Percentiles rank a stretch among this genome's conserved stretches.
Evolutionary conservation across 2,797 vertebrate genomes (phyloP).

Genomic region (Jordanella pulchra): DNA sequence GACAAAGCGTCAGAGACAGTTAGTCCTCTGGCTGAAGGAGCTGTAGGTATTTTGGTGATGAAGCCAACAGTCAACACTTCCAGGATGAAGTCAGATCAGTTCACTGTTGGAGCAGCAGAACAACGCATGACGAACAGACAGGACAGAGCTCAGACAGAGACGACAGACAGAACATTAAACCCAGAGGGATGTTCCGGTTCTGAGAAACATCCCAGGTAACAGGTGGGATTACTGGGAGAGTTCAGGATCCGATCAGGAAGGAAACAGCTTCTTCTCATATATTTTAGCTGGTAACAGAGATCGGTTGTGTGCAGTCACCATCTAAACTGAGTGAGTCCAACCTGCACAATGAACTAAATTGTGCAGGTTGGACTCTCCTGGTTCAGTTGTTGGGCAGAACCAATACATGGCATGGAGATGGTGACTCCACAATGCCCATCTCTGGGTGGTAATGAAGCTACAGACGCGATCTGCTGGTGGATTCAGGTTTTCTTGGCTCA

Average conservation of each 20-base stretch:
- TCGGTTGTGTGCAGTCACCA: no score
- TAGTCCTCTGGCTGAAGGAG: slow-evolving; percentile 39
- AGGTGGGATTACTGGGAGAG: neutral
- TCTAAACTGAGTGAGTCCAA: no score
- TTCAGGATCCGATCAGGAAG: neutral
- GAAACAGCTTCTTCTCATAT: neutral
- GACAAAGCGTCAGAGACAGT: slow-evolving; percentile 64
- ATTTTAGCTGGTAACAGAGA: no score
- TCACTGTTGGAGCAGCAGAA: slow-evolving; percentile 5
- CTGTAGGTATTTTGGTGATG: slow-evolving; percentile 53
- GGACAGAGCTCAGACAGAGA: neutral
- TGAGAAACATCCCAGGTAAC: neutral
- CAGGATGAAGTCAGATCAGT: slow-evolving; percentile 63
- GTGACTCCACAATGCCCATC: no score
- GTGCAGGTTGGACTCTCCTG: no score
- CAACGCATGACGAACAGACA: neutral
- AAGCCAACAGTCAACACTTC: slow-evolving; percentile 86
- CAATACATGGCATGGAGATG: no score
- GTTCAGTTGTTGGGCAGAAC: no score
- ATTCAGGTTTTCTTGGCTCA: no score
- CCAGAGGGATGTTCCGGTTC: neutral
- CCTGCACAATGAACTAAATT: no score
- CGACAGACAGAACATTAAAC: neutral
- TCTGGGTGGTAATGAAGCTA: no score
- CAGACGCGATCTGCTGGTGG: no score